Conservation (phyloP, 2,113 vertebrate genomes). For the Festucalex cinctus region DNA sequence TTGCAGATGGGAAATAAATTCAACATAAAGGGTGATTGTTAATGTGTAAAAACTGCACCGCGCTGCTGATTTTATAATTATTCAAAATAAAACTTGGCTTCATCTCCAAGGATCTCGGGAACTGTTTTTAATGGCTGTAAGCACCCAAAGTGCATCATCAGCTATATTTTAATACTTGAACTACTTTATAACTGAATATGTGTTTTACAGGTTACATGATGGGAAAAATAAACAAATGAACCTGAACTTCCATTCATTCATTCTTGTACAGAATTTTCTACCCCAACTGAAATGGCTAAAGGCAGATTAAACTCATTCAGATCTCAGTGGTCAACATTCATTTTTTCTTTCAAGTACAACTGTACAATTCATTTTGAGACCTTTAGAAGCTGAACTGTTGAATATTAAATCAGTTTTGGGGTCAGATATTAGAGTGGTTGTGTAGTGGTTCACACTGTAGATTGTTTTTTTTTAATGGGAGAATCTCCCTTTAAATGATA, state of each 20-base stretch:
- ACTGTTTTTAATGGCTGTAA: background rate
- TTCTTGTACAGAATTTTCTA: too few species aligned
- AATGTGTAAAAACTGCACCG: background rate
- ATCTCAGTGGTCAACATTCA: too few species aligned
- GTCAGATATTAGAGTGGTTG: background rate
- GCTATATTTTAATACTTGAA: background rate
- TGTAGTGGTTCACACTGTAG: background rate
- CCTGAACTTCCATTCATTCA: background rate
- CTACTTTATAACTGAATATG: background rate
- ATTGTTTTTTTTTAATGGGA: too few species aligned
- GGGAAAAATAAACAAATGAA: background rate
- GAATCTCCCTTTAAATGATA: background rate
- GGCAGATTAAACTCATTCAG: too few species aligned
- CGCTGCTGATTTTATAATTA: background rate
- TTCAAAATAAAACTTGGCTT: background rate
- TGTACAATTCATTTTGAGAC: too few species aligned
- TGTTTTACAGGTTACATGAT: background rate
- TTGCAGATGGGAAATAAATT: slow-evolving; percentile 2
- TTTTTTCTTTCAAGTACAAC: too few species aligned
- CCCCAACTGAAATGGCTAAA: too few species aligned
- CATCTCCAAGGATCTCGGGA: background rate
- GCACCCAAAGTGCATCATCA: background rate
- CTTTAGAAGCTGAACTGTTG: background rate
- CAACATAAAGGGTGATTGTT: background rate
- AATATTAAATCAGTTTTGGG: background rate